Conservation (phyloP, 2,113 vertebrate species). For the Noturus placidus region DNA sequence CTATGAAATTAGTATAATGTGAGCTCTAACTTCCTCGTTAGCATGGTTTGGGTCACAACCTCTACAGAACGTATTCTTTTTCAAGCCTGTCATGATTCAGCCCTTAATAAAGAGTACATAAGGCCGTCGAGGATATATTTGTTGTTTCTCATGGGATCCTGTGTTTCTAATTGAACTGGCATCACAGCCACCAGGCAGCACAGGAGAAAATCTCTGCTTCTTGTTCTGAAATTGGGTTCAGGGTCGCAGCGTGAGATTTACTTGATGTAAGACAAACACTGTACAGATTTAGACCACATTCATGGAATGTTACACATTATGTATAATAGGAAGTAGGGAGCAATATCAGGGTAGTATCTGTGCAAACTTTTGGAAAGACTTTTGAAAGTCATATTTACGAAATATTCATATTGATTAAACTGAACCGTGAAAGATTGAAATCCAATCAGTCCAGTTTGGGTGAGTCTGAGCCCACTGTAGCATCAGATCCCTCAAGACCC, state of each 20-base stretch:
- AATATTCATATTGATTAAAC: not conserved
- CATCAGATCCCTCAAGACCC: no score
- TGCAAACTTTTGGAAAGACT: not conserved
- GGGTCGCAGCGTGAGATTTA: not conserved
- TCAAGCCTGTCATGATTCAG: not conserved
- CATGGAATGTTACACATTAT: conserved; percentile 20
- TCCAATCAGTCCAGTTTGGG: not conserved
- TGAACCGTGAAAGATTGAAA: not conserved
- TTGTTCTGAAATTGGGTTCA: not conserved
- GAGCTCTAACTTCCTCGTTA: conserved; percentile 8
- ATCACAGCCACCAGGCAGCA: not conserved
- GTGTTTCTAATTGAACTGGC: not conserved
- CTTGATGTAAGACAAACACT: conserved; percentile 13
- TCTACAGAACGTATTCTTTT: not conserved
- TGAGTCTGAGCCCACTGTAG: not conserved
- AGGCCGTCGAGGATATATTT: not conserved
- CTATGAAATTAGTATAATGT: not conserved
- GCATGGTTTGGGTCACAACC: not conserved
- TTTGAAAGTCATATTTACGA: not conserved
- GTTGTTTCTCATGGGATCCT: not conserved
- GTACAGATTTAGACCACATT: conserved; percentile 37
- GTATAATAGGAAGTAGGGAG: conserved; percentile 30
- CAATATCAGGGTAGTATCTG: conserved; percentile 10
- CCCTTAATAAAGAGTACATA: not conserved
- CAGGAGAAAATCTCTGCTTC: not conserved